These are phyloP conservation scores for Lagenorhynchus albirostris DNA, from an alignment of 2,113 vertebrate species.

Conservation along the genomic window DNA sequence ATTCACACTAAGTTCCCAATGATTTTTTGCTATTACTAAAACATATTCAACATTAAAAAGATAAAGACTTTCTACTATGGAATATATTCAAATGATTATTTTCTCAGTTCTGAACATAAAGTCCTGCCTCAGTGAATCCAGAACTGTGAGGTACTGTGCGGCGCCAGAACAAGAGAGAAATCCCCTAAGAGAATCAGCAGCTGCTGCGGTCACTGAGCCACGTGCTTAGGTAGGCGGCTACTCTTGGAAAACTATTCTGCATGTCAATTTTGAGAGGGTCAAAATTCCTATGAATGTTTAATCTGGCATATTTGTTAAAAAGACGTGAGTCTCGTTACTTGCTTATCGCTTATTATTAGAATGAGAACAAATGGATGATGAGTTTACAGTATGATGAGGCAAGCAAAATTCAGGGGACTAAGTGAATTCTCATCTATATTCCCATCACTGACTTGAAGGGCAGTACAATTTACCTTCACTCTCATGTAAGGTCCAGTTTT, in stretches of 20 bases:
- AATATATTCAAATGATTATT: not conserved
- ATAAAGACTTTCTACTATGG: not conserved
- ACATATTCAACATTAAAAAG: not conserved
- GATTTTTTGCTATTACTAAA: constrained; percentile 3
- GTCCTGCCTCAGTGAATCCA: not conserved
- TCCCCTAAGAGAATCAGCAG: not conserved
- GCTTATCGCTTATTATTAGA: not conserved
- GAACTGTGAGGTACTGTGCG: not conserved
- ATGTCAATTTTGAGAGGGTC: not conserved
- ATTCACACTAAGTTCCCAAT: not conserved
- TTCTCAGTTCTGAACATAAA: not conserved
- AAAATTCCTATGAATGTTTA: not conserved
- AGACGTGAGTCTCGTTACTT: not conserved
- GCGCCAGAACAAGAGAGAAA: not conserved
- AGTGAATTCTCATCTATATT: not conserved
- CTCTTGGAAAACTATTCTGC: not conserved
- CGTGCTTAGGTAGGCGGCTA: not conserved
- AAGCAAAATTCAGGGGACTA: not conserved
- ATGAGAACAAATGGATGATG: not conserved
- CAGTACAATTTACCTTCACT: constrained; percentile 24
- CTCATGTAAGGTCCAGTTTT: not conserved
- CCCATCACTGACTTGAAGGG: not conserved
- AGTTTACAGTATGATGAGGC: not conserved
- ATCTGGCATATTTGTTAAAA: not conserved
- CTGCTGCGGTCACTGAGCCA: not conserved